These are phyloP conservation scores for Polydesmus complanatus DNA, from an alignment of 2,888 invertebrate species.

Conservation along the genomic window DNA sequence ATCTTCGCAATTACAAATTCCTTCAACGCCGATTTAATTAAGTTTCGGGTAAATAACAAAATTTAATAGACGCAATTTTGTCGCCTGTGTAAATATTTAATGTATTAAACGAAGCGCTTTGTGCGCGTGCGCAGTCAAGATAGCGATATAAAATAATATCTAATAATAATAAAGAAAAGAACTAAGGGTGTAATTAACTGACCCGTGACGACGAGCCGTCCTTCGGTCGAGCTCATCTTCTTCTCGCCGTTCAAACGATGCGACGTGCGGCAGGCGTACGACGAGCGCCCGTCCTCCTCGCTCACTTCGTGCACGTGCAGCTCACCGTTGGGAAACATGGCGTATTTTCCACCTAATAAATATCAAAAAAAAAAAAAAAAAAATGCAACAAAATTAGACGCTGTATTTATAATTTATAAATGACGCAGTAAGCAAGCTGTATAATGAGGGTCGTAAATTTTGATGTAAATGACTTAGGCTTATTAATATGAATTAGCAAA, in stretches of 20 bases:
- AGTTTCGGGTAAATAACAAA: not conserved
- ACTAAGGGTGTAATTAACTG: conserved; percentile 35
- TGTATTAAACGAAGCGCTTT: not conserved
- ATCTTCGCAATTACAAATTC: not conserved
- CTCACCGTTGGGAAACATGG: conserved; percentile 86
- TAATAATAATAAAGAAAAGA: not conserved
- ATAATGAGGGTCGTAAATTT: not conserved
- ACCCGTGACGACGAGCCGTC: conserved; percentile 89
- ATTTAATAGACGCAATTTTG: not conserved
- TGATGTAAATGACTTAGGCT: no score
- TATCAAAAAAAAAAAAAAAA: not conserved
- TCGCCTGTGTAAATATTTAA: not conserved
- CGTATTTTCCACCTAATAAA: conserved; percentile 74
- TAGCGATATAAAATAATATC: not conserved
- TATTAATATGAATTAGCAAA: not conserved
- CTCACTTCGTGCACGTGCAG: conserved; percentile 88
- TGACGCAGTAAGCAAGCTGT: no score
- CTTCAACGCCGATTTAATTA: not conserved
- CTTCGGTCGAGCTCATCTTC: conserved; percentile 79
- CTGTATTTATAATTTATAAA: not conserved
- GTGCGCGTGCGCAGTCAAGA: not conserved
- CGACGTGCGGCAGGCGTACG: conserved; percentile 85
- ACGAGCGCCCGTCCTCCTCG: conserved; percentile 85
- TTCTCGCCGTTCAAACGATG: conserved; percentile 87
- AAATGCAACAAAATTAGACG: not conserved